phyloP scores from a whole-genome alignment of 2,113 vertebrate species.

The Pampusana beccarii region DNA sequence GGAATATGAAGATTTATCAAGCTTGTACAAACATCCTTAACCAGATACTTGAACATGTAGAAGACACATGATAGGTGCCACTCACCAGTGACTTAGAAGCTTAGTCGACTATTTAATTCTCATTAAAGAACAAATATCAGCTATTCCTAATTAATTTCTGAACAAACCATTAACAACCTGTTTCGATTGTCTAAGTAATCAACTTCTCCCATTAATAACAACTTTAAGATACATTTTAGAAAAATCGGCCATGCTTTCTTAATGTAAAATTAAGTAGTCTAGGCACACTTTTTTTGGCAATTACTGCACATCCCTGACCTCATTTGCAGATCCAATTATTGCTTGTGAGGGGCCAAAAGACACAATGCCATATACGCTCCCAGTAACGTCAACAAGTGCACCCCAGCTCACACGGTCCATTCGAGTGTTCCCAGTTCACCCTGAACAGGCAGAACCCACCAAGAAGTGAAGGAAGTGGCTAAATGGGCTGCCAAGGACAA shows the following conservation, averaged over 20 bases:
- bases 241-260: not conserved
- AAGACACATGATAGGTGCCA: not conserved
- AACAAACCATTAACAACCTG: not conserved
- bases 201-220: not conserved
- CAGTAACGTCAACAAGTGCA: not conserved
- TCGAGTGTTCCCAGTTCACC: not conserved
- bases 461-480: not conserved
- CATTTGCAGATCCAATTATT: not conserved
- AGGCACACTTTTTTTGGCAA: not conserved
- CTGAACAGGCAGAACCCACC: not conserved
- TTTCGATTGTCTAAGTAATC: not conserved
- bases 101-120: not conserved
- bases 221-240: not conserved
- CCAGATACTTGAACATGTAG: not conserved
- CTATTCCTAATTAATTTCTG: not conserved
- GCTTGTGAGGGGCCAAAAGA: not conserved
- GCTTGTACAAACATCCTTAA: not conserved
- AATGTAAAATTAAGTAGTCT: not conserved
- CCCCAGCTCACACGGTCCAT: not conserved
- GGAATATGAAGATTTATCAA: not conserved
- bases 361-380: not conserved
- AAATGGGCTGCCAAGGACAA: not conserved
- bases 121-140: not conserved
- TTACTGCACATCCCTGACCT: not conserved
- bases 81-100: not conserved